Percentiles rank a stretch among this genome's conserved stretches.
phyloP scores from a whole-genome alignment of 2,797 vertebrate genomes.

The Argentina silus region DNA sequence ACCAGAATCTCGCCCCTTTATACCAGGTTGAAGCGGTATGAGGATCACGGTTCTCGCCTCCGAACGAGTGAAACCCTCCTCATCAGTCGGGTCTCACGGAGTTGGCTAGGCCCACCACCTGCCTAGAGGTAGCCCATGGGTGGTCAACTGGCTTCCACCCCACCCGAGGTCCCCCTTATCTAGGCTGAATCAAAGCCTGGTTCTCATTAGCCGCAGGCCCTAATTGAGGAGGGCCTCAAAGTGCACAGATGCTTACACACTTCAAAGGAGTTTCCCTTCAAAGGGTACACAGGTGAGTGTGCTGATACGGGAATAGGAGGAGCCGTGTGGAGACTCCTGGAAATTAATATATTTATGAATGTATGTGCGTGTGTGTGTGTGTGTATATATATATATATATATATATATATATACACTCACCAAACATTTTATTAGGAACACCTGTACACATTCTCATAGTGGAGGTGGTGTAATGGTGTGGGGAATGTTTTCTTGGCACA shows the following conservation, averaged over 20 bases:
- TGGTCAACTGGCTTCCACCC: slow-evolving; percentile 22
- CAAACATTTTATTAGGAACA: no score
- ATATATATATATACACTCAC: no score
- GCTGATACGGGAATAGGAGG: slow-evolving; percentile 39
- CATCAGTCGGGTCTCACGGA: no score
- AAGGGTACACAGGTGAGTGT: slow-evolving; percentile 39
- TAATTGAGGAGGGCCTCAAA: slow-evolving; percentile 44
- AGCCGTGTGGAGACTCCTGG: no score
- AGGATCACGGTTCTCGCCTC: no score
- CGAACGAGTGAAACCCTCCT: no score
- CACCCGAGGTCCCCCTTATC: slow-evolving; percentile 36
- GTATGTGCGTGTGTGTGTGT: no score
- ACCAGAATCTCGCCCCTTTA: no score
- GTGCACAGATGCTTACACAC: slow-evolving; percentile 65
- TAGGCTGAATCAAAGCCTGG: slow-evolving; percentile 47
- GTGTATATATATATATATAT: neutral
- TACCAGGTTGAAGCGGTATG: no score
- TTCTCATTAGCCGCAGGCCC: slow-evolving; percentile 51
- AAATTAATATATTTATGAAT: slow-evolving; percentile 25
- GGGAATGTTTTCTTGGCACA: no score
- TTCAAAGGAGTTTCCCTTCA: slow-evolving; percentile 66
- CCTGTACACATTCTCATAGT: no score
- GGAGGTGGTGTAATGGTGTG: no score
- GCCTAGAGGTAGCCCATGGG: neutral
- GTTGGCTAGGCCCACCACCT: neutral